These are phyloP conservation scores for Pantherophis guttatus DNA, from an alignment of 2,113 vertebrate genomes.

Conservation along the genomic window DNA sequence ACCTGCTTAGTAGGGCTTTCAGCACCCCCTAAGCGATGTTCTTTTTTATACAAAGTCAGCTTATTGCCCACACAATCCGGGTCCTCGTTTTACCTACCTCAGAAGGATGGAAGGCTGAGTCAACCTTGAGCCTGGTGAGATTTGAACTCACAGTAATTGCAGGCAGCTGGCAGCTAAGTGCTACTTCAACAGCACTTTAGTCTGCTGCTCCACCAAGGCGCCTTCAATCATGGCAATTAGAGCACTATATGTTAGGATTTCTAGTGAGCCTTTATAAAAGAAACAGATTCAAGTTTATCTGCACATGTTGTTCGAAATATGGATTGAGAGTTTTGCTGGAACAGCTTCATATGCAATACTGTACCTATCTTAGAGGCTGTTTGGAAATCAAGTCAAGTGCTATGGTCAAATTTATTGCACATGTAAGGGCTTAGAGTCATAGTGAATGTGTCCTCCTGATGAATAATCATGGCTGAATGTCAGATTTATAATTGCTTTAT, in stretches of 20 bases:
- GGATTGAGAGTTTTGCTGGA: slow-evolving; percentile 8
- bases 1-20: too few species aligned
- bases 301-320: background rate
- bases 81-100: too few species aligned
- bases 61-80: too few species aligned
- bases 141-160: too few species aligned
- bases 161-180: too few species aligned
- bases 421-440: slow-evolving; percentile 11
- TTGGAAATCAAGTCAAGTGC: slow-evolving; percentile 25
- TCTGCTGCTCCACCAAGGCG: too few species aligned
- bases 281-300: background rate
- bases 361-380: background rate
- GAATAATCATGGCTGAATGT: slow-evolving; percentile 20
- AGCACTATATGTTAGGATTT: slow-evolving; percentile 1
- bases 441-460: slow-evolving; percentile 21
- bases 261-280: background rate
- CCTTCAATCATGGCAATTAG: background rate
- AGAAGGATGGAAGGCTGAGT: too few species aligned
- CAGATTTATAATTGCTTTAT: slow-evolving; percentile 31
- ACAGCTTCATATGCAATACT: background rate
- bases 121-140: too few species aligned
- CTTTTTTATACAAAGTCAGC: too few species aligned
- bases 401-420: slow-evolving; percentile 23
- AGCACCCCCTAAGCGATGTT: too few species aligned
- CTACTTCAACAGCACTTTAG: too few species aligned